A percentile compares a stretch with the other conserved stretches of the same genome.
Evolutionary conservation across 2,113 vertebrate genomes (phyloP).

Genomic region (Dipodomys spectabilis): DNA sequence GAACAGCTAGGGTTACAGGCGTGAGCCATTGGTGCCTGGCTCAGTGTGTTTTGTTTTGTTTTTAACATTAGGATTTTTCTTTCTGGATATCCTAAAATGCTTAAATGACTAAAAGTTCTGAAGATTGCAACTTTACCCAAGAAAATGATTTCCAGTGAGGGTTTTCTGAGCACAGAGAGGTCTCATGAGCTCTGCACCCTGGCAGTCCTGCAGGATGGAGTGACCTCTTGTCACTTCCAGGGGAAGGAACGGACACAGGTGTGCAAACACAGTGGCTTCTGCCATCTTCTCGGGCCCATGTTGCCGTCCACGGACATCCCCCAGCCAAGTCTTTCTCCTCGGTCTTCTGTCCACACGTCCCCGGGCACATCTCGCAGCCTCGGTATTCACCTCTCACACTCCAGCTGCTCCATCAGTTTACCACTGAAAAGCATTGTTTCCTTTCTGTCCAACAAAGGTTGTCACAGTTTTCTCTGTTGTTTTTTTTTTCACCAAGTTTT

Average conservation of each 20-base stretch:
- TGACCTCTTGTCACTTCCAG: accelerated
- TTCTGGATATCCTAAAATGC: background rate
- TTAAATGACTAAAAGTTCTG: background rate
- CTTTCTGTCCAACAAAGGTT: background rate
- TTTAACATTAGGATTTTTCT: background rate
- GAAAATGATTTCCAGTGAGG: too few species aligned
- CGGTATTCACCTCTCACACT: slow-evolving; percentile 77
- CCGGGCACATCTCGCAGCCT: slow-evolving; percentile 79
- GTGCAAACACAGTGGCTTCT: accelerated
- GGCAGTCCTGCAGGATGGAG: background rate
- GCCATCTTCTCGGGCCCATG: background rate
- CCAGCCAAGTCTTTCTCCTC: too few species aligned
- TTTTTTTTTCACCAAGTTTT: too few species aligned
- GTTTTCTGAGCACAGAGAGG: accelerated
- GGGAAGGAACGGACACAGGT: accelerated
- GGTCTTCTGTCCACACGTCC: too few species aligned
- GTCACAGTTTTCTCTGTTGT: background rate
- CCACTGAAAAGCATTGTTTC: slow-evolving; percentile 14
- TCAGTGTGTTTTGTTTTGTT: background rate
- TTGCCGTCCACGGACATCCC: too few species aligned
- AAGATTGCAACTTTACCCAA: background rate
- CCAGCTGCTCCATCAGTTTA: slow-evolving; percentile 83
- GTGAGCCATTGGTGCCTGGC: too few species aligned
- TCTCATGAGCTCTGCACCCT: background rate
- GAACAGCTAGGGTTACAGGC: too few species aligned